phyloP scores from a whole-genome alignment of 2,113 vertebrate genomes.

The Gavialis gangeticus region DNA sequence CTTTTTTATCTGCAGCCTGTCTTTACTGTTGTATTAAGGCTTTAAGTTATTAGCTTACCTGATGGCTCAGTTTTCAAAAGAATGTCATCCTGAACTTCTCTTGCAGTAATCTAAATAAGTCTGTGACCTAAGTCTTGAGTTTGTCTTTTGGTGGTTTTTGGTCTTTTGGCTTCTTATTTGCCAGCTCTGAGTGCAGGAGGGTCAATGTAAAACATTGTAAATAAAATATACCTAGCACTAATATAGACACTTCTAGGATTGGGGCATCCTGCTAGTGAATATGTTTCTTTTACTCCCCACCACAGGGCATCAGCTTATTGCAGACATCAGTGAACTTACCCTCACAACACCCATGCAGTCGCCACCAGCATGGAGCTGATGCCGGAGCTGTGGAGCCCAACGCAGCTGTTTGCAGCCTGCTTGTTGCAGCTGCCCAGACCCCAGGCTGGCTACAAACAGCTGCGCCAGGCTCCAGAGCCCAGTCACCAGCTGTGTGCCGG shows the following conservation, averaged over 20 bases:
- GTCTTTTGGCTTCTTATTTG: conserved; percentile 44
- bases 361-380: too few species aligned
- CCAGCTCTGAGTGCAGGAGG: conserved; percentile 48
- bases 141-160: conserved; percentile 33
- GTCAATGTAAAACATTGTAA: conserved; percentile 1
- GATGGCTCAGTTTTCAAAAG: neutral
- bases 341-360: neutral
- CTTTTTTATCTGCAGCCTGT: neutral
- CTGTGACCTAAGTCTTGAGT: neutral
- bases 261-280: neutral
- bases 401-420: too few species aligned
- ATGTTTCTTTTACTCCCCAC: neutral
- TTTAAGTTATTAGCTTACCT: neutral
- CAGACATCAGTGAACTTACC: neutral
- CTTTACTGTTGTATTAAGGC: neutral
- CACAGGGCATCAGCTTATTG: neutral
- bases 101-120: neutral
- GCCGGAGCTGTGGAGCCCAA: too few species aligned
- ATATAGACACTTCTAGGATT: neutral
- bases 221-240: neutral
- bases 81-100: neutral
- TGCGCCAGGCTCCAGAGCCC: too few species aligned
- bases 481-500: too few species aligned
- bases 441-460: too few species aligned
- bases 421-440: too few species aligned